phyloP scores from a whole-genome alignment of 2,113 vertebrate genomes.

The Orientallactaga bullata region DNA sequence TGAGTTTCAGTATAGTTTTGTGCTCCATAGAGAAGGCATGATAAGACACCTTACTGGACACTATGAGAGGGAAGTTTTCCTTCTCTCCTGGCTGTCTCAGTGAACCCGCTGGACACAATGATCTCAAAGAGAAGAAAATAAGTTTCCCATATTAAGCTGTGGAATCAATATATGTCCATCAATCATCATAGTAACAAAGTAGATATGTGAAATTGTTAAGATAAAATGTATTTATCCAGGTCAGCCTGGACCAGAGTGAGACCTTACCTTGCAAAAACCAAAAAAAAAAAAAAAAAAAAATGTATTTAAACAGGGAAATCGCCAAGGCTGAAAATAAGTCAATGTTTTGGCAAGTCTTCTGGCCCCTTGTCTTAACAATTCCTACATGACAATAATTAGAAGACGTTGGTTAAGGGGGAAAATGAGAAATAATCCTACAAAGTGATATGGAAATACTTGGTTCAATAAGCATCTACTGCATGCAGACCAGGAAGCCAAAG shows the following conservation, averaged over 20 bases:
- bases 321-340: background rate
- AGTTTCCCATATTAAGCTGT: background rate
- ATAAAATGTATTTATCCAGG: too few species aligned
- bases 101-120: background rate
- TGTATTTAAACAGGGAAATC: background rate
- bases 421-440: background rate
- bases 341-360: background rate
- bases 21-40: fast-evolving
- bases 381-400: background rate
- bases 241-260: too few species aligned
- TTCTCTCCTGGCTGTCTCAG: background rate
- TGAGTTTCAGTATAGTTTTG: too few species aligned
- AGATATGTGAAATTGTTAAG: background rate
- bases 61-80: fast-evolving
- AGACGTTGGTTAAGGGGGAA: background rate
- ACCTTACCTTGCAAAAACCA: too few species aligned
- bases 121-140: background rate
- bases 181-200: background rate
- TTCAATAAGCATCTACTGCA: background rate
- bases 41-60: background rate
- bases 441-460: background rate
- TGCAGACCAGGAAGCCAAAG: background rate
- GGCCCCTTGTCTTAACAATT: background rate
- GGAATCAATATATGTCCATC: background rate
- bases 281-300: too few species aligned